A percentile compares a stretch with the other conserved stretches of the same genome.
Conservation (phyloP, 2,888 invertebrate species). For the Conistra vaccinii region DNA sequence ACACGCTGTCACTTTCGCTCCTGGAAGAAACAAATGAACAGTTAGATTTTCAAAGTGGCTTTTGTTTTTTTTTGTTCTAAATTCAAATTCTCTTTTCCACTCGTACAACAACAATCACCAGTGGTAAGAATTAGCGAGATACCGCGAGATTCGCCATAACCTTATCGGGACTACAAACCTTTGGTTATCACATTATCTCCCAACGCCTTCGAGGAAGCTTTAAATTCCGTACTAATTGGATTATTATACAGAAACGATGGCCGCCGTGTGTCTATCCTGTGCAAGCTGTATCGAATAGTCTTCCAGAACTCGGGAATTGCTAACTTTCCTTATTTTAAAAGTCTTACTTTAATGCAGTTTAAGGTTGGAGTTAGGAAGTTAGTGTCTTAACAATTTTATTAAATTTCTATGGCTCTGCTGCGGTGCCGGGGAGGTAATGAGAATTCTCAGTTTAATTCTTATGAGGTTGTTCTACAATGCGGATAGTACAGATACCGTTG, state of each 20-base stretch:
- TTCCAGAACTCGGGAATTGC: constrained; percentile 65
- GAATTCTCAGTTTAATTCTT: constrained; percentile 62
- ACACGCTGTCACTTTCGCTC: background rate
- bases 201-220: constrained; percentile 72
- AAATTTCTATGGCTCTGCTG: constrained; percentile 66
- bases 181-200: constrained; percentile 70
- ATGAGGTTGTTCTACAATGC: constrained; percentile 48
- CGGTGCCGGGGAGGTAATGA: constrained; percentile 55
- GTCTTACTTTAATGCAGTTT: constrained; percentile 74
- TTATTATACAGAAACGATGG: constrained; percentile 78
- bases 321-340: constrained; percentile 73
- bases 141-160: constrained; percentile 54
- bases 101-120: background rate
- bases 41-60: background rate
- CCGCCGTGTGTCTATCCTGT: constrained; percentile 68
- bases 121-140: constrained; percentile 19
- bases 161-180: constrained; percentile 60
- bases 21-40: constrained; percentile 8
- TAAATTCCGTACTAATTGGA: constrained; percentile 82
- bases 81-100: background rate
- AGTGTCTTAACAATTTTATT: constrained; percentile 73
- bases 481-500: constrained; percentile 28
- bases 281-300: constrained; percentile 62
- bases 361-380: constrained; percentile 73
- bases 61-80: constrained; percentile 1